These are phyloP conservation scores for Iselma pallidipennis DNA, from an alignment of 2,888 invertebrate species.

Conservation along the genomic window DNA sequence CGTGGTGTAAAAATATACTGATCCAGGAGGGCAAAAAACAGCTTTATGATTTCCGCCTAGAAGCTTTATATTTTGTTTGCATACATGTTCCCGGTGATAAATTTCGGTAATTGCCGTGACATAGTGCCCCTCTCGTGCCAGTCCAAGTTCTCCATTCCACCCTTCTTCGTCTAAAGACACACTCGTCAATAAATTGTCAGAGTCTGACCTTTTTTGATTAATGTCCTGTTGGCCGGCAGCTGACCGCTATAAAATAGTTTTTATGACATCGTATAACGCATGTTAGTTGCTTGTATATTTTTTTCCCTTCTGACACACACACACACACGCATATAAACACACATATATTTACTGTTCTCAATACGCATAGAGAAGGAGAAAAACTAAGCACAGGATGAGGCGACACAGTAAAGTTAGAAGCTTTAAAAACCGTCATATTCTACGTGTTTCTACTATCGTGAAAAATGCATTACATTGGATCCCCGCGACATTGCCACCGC, in stretches of 20 bases:
- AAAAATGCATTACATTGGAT: constrained; percentile 25
- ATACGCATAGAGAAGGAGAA: constrained; percentile 8
- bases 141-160: background rate
- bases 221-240: constrained; percentile 50
- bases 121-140: background rate
- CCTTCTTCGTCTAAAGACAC: constrained; percentile 22
- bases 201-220: constrained; percentile 46
- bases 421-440: constrained; percentile 19
- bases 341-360: constrained; percentile 1
- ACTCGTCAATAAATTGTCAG: constrained; percentile 31
- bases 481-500: too few relatives aligned
- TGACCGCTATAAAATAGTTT: constrained; percentile 51
- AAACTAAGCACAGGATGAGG: constrained; percentile 8
- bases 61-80: background rate
- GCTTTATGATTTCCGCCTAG: background rate
- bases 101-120: constrained; percentile 2
- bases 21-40: background rate
- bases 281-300: constrained; percentile 40
- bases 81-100: background rate
- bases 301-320: constrained; percentile 5
- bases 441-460: constrained; percentile 21
- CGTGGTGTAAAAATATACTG: background rate
- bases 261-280: constrained; percentile 45
- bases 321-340: constrained; percentile 13
- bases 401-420: constrained; percentile 21